Percentiles rank a stretch among this genome's conserved stretches.
These are phyloP conservation scores for Brachyopa scutellaris DNA, from an alignment of 2,888 invertebrate species.

Conservation along the genomic window DNA sequence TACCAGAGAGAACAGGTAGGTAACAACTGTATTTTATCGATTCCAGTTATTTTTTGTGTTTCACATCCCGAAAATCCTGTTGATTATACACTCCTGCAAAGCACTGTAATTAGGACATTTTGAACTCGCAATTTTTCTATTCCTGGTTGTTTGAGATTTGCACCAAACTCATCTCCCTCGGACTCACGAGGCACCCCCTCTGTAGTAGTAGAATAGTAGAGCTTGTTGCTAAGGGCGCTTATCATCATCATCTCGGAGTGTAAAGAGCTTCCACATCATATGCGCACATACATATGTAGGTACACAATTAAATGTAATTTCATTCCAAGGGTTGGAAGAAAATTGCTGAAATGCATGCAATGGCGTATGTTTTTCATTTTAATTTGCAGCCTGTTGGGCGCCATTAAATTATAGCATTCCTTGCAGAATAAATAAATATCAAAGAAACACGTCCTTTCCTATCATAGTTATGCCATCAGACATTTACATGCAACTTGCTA, in stretches of 20 bases:
- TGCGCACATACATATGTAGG: conserved; percentile 36
- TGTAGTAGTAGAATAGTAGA: conserved; percentile 48
- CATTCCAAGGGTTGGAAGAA: conserved; percentile 22
- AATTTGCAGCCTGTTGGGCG: conserved; percentile 58
- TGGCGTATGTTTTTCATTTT: background rate
- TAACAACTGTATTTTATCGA: conserved; percentile 49
- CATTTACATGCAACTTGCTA: conserved; percentile 25
- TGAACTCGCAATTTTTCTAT: conserved; percentile 19
- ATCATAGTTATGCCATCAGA: conserved; percentile 5
- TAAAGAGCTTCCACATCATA: conserved; percentile 30
- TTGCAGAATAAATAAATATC: background rate
- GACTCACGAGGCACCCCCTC: too few species aligned
- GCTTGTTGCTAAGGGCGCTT: conserved; percentile 71
- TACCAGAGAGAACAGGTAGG: conserved; percentile 35
- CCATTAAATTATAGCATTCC: conserved; percentile 44
- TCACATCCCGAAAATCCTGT: conserved; percentile 54
- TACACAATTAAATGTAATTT: conserved; percentile 62
- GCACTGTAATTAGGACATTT: conserved; percentile 63
- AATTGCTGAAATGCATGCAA: conserved; percentile 51
- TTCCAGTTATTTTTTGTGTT: conserved; percentile 17
- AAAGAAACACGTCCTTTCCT: background rate
- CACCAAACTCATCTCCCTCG: background rate
- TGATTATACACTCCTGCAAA: conserved; percentile 28
- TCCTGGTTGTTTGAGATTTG: background rate
- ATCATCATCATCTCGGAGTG: conserved; percentile 30